Base-by-base conservation (phyloP, 2,113 vertebrate species). In the Sphyrna mokarran region DNA sequence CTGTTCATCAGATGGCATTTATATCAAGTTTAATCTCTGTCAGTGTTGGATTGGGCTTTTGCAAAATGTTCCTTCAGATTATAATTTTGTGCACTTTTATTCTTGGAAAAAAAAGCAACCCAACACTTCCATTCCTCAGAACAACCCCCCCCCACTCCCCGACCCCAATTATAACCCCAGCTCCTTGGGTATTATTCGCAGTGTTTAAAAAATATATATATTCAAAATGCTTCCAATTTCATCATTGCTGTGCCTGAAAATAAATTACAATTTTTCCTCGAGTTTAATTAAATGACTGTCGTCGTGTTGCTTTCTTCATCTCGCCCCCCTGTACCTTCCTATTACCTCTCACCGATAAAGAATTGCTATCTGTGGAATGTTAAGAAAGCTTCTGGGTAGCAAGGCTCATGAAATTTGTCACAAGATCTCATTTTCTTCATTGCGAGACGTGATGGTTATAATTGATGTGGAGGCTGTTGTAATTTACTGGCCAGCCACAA, bases 261-360 rank as follows among this genome's bases (percentile, higher is more conserved):
- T 97, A 97, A 97, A 97, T 98, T 97, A 97, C 97, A 97, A 97
- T 97, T 97, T 97, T 95, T 48, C 97, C 98, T 98, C 97, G 98
- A 98, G 98, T 98, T 98, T 99, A 98, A 99, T 99, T 98, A 99
- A 99, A 99, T 98, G 98, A 98, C 98, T 98, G 97, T 98, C 98
- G 97, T 97, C 96, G 96, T 97, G 97, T 97, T 96, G 96, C 97
- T 96, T 94, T 97, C 98, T 98, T 98, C 96, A 98, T 98, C 96
- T 98, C 98, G 98, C 97, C 97, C 98, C 98, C 98, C 97, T 97
- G 96, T 97, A 97, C 97, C 97, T 98, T 97, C 98, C 98, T 98
- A 98, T 98, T 98, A 98, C 98, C 97, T 98, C 97, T 98, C 97
- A 97, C 97, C 97, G 98, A 98, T 98, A 98, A 98, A 98, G 98